Evolutionary conservation across 2,113 vertebrate species (phyloP).

Genomic region (Pelecanus crispus): DNA sequence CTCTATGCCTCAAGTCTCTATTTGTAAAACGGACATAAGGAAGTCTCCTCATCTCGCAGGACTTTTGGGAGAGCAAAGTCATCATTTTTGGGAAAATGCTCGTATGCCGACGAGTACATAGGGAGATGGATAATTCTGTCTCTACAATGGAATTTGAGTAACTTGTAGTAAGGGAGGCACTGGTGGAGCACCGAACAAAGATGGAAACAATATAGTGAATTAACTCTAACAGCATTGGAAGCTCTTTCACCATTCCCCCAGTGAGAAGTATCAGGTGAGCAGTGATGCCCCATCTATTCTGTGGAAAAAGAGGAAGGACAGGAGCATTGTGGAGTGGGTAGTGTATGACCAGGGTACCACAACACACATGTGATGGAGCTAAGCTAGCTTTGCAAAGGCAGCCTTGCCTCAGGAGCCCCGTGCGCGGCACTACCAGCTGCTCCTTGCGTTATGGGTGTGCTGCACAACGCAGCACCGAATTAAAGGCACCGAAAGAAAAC

Average conservation of each 20-base stretch:
- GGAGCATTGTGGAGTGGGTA: rapidly evolving
- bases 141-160: not conserved
- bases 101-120: not conserved
- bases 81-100: not conserved
- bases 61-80: not conserved
- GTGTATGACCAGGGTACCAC: too few relatives aligned
- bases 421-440: not conserved
- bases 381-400: not conserved
- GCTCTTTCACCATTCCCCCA: not conserved
- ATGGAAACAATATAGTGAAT: not conserved
- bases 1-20: not conserved
- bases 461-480: rapidly evolving
- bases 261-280: not conserved
- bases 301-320: not conserved
- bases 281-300: not conserved
- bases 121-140: not conserved
- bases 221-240: not conserved
- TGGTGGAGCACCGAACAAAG: not conserved
- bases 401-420: not conserved
- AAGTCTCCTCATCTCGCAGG: not conserved
- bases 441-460: not conserved
- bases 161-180: not conserved
- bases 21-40: not conserved
- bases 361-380: rapidly evolving
- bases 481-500: not conserved